These are phyloP conservation scores for Drosophila hydei DNA, from an alignment of 1,140 invertebrate species.

Conservation along the genomic window DNA sequence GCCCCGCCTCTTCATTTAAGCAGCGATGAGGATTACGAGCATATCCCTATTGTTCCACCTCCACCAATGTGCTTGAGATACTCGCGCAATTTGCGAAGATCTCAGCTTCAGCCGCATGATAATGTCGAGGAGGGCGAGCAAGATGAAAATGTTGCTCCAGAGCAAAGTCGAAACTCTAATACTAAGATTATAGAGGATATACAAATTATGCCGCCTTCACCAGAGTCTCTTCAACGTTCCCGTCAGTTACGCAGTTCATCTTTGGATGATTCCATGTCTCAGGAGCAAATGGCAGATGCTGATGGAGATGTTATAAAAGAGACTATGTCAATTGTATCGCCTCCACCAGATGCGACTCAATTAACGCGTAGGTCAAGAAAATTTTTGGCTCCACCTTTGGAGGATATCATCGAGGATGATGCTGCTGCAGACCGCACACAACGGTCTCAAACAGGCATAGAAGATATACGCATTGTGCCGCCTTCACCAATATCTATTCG, in stretches of 20 bases:
- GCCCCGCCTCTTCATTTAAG: slow-evolving; percentile 1
- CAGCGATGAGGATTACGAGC: neutral
- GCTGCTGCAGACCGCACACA: no score
- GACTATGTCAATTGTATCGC: no score
- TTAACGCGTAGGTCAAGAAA: no score
- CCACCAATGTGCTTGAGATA: slow-evolving; percentile 45
- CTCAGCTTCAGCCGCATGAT: neutral
- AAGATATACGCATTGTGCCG: neutral
- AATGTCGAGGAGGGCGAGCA: no score
- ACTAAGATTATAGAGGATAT: neutral
- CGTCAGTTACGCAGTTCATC: neutral
- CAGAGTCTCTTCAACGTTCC: neutral
- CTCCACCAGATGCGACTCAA: no score
- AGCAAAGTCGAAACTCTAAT: neutral
- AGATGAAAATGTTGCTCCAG: neutral
- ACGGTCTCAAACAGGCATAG: neutral
- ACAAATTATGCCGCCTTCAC: slow-evolving; percentile 1
- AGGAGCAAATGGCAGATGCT: neutral
- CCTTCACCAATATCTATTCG: neutral
- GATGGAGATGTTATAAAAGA: neutral
- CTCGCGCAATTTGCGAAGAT: slow-evolving; percentile 7
- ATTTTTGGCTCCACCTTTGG: no score
- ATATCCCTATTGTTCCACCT: slow-evolving; percentile 52
- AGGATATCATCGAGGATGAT: no score
- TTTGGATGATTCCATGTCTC: neutral